Base-by-base conservation (phyloP, 1,140 invertebrate genomes). In the Drosophila simulans region DNA sequence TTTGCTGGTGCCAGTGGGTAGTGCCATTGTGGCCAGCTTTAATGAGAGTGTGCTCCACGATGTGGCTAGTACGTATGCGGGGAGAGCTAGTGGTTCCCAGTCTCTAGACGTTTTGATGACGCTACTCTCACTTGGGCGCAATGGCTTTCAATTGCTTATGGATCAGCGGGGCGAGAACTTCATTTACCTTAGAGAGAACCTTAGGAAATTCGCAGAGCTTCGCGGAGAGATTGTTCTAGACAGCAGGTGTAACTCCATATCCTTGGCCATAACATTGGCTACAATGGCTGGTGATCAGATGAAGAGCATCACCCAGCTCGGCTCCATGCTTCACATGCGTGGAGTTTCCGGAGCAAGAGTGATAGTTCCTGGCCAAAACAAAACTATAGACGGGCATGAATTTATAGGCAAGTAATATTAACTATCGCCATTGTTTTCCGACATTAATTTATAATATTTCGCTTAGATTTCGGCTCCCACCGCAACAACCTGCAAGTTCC, bases 1-100 rank as follows among this genome's bases (percentile, higher is more conserved):
- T 92, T 95, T 98, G 49, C 92, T 97, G 92, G 96, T 98, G 22
- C 97, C 97, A 52, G 97, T 98, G 15, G 97, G 97, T 39, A 97
- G 97, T 1, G 94, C 97, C 12, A 94, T 98, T 31, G 95, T 97
- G 65, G 96, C 95, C 45, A 96, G 96, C 0, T 96, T 96, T 92
- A 94, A 97, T 80, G 93, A 94, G 78, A 92, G 93, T 34, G 89
- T 96, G 12, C 91, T 97, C 20, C 93, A 95, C 70, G 93, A 94
- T 74, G 95, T 97, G 73, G 94, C 95, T 40, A 95, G 95, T 92
- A 95, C 94, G 80, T 98, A 98, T 93, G 96, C 96, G 2, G 89
- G 90, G 20, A 93, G 97, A 60, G 97, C 96, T 1, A 97, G 96
- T 42, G 94, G 94, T 2, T 95, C 95, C 57, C 96, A 96, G 49